Base-by-base conservation (phyloP, 2,888 invertebrate species). In the Melolontha melolontha region DNA sequence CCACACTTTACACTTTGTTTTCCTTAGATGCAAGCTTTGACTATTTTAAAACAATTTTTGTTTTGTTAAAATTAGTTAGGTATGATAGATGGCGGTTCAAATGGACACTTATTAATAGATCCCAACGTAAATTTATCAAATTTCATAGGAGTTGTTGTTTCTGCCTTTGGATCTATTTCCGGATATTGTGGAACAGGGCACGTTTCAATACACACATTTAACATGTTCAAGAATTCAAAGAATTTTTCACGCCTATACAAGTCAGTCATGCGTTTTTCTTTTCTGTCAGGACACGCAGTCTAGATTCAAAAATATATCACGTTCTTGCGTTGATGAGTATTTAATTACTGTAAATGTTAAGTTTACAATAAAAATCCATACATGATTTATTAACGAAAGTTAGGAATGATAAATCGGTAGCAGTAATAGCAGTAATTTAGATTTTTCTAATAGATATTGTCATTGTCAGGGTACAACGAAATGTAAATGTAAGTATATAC, bases 291-390 rank as follows among this genome's bases (percentile, higher is more conserved):
- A 12, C 29, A 34, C 34, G 34, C 34, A 27, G 51, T 52, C 29
- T 52, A 34, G 51, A 12, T 34, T 14, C 51, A n/a, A 52, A 29
- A 52, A 52, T 52, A 52, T 14, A 34, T 14, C 14, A 52, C 34
- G 14, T 52, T 52, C 34, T 34, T 39, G 34, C 51, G 34, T 14
- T 52, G 34, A 52, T 52, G 34, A 34, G 6, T 14, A 14, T 52
- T 52, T 52, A 52, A 52, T 52, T 52, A 52, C 12, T 7, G 14
- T 12, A 52, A 52, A 52, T 14, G 14, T 52, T 52, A 29, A 50
- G 22, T 22, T 22, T 22, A 10, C 11, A 22, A 50, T 11, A 17
- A 27, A 14, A 52, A 52, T 52, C 12, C 51, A 14, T n/a, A 34
- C 12, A 52, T 34, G 6, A 52, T 51, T 29, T 12, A 17, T 47